Evolutionary conservation across 2,888 invertebrate species (phyloP), one percentile per base, ranked within the genome.

Genomic region (Synergus itoensis): DNA sequence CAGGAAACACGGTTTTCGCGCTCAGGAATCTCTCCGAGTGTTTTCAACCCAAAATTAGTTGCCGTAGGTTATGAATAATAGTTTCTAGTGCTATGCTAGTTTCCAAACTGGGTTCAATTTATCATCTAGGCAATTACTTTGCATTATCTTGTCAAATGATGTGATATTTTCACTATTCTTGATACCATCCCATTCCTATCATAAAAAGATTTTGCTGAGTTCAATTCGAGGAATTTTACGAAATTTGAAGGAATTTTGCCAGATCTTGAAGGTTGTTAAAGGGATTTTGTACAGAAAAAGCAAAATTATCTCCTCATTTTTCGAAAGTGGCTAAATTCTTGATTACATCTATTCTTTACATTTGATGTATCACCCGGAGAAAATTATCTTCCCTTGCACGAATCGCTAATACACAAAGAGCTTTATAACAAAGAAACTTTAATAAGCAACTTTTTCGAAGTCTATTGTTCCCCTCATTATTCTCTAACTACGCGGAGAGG

Each of bases 21-120:
- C 41, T 60, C 18, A 62, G 12, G 40, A 76, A 60, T 60, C 60
- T 75, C 60, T 40, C n/a, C 45, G 12, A 73, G 43, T 43, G 21
- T 62, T 76, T 43, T 18, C 40, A 60, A 63, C 57, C 41, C 60
- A 76, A 76, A 76, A 62, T 76, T 76, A 76, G 14, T 41, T 62
- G 60, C 60, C 40, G 7, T 14, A 14, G 53, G n/a, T 69, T 21
- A 69, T 48, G 45, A 48, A 48, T 73, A 53, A 73, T 73, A 48
- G 45, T 41, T 64, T 7, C 12, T n/a, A 40, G 3, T 3, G 41
- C 21, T 21, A 21, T 28, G 28, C 28, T 28, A 28, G 60, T 60
- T 60, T 21, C 4, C 9, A 60, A 60, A 60, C 21, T 21, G 21
- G 21, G 60, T 60, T 9, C 21, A 21, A 21, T 60, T 60, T 60